phyloP scores from a whole-genome alignment of 2,888 invertebrate genomes.

The Aplocera efformata region DNA sequence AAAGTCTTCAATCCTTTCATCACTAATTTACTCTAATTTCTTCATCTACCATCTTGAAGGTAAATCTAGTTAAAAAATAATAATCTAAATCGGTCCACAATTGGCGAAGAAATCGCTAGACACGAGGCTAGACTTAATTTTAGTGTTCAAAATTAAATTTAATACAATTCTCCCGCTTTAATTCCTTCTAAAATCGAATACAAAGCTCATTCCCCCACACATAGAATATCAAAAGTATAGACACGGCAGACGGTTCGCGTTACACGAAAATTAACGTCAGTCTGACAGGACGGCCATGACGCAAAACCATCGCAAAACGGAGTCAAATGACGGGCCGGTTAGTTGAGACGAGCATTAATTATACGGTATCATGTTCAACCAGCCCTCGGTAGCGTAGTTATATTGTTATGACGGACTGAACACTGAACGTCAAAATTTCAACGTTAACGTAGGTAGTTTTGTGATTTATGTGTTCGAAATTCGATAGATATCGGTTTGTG shows the following conservation, averaged over 20 bases:
- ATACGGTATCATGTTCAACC: constrained; percentile 54
- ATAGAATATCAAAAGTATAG: constrained; percentile 19
- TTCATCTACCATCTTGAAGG: too few species aligned
- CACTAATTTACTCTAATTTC: too few species aligned
- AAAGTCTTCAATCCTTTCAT: too few species aligned
- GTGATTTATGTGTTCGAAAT: constrained; percentile 12
- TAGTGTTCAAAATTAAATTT: too few species aligned
- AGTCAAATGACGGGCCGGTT: constrained; percentile 39
- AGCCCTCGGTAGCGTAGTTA: constrained; percentile 21
- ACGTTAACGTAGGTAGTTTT: constrained; percentile 4
- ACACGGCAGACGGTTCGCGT: constrained; percentile 55
- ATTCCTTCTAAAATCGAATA: constrained; percentile 8
- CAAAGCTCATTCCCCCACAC: neutral
- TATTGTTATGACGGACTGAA: constrained; percentile 19
- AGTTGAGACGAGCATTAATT: constrained; percentile 66
- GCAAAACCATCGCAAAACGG: constrained; percentile 28
- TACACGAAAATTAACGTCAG: constrained; percentile 68
- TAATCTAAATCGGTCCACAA: too few species aligned
- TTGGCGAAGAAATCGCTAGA: too few species aligned
- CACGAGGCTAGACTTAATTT: too few species aligned
- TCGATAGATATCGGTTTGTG: neutral
- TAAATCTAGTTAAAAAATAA: too few species aligned
- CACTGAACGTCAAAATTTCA: constrained; percentile 16
- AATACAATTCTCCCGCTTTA: too few species aligned
- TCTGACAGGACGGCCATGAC: constrained; percentile 44